Conservation (phyloP, 2,888 invertebrate species). For the Pycnomerus fuliginosus region DNA sequence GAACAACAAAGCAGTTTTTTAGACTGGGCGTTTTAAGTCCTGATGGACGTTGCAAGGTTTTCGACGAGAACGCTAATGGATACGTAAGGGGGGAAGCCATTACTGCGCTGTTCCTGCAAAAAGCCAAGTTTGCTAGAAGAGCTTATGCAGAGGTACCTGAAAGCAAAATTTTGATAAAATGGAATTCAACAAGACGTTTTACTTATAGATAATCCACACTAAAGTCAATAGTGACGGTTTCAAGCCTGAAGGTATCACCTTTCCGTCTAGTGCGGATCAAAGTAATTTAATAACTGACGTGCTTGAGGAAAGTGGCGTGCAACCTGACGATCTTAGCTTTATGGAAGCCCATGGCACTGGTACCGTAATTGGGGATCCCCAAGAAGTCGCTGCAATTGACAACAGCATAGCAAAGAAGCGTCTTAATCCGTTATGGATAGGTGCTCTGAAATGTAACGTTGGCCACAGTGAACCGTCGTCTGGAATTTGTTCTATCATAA, state of each 20-base stretch:
- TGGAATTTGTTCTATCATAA: conserved; percentile 74
- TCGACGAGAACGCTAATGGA: conserved; percentile 81
- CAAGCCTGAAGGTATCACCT: conserved; percentile 49
- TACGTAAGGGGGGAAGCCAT: conserved; percentile 81
- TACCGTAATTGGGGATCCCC: conserved; percentile 85
- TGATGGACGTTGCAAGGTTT: conserved; percentile 87
- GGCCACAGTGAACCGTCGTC: conserved; percentile 90
- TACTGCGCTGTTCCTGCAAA: conserved; percentile 70
- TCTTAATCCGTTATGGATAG: conserved; percentile 69
- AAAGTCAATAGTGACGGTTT: conserved; percentile 49
- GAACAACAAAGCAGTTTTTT: conserved; percentile 78
- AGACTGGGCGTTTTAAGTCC: conserved; percentile 75
- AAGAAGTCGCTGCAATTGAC: conserved; percentile 82
- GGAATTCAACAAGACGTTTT: no score
- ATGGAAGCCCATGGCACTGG: conserved; percentile 87
- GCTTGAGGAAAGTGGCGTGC: conserved; percentile 68
- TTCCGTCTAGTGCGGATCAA: conserved; percentile 57
- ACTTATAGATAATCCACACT: conserved; percentile 41
- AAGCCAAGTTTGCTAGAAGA: conserved; percentile 55
- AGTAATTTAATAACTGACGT: conserved; percentile 63
- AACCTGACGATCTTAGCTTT: conserved; percentile 70
- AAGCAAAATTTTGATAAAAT: no score
- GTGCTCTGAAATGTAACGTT: conserved; percentile 91
- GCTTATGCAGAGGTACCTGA: conserved; percentile 58
- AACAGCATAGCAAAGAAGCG: conserved; percentile 74